Base-by-base conservation (phyloP, 2,888 invertebrate species). In the Lacanobia oleracea region DNA sequence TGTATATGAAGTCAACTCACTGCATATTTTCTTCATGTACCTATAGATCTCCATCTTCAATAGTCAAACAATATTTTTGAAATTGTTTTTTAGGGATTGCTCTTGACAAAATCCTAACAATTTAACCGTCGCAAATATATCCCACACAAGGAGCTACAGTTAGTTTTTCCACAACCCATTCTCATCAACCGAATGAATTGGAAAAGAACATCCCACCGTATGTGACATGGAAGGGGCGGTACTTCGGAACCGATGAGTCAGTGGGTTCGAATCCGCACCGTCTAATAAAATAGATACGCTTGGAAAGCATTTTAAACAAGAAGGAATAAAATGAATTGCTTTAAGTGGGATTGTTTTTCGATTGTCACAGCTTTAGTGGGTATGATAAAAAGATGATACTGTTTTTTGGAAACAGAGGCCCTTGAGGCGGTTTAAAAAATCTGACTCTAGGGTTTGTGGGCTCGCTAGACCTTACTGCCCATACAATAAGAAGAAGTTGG, bases 251-350 rank as follows among this genome's bases (percentile, higher is more conserved):
- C 87, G 85, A 86, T 86, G 85, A 86, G 86, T 91, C 90, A 88
- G 90, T 86, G 84, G 77, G 79, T 86, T 84, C 85, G 81, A 87
- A 86, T 86, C 77, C 83, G 85, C 82, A 72, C 78, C 72, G 81
- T 88, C 88, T 88, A 86, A 88, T 89, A 88, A 88, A 89, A 86
- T 81, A 81, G 82, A 84, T 85, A 82, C 82, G 82, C 69, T 82
- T 79, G 63, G 72, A 50, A 51, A 81, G 81, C 72, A 72, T 60
- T 78, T 78, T 74, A 77, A 81, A 79, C 65, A 75, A 65, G 72
- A 54, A 16, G 18, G 70, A 54, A 61, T 23, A 53, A 76, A 73
- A 67, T 71, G 67, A 62, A 62, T 70, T 68, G 65, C 21, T 67
- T 63, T 66, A 54, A 10, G 43, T 80, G 33, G 23, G 12, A 50